Percentiles rank a stretch among this genome's conserved stretches.
phyloP scores from a whole-genome alignment of 2,797 vertebrate species.

The Etheostoma nigrum region DNA sequence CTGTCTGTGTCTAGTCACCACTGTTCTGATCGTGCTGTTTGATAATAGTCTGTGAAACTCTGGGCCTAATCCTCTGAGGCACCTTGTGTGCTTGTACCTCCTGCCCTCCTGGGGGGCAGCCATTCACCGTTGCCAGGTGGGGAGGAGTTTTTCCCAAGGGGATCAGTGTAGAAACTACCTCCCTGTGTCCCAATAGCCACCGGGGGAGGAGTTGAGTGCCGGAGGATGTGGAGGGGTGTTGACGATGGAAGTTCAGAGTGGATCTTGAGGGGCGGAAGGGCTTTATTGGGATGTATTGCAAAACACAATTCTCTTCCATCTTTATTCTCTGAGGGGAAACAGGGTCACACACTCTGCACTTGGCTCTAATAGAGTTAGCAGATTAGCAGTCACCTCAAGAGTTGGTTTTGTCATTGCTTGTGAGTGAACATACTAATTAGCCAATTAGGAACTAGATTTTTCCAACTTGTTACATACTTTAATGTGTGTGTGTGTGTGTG shows the following conservation, averaged over 20 bases:
- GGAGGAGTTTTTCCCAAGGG: conserved; percentile 76
- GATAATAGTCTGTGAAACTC: conserved; percentile 71
- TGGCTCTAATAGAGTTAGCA: conserved; percentile 55
- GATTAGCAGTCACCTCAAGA: conserved; percentile 52
- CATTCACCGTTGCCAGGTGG: conserved; percentile 70
- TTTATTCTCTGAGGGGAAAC: conserved; percentile 47
- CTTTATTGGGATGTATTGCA: conserved; percentile 66
- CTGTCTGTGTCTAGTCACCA: conserved; percentile 51
- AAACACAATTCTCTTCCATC: conserved; percentile 48
- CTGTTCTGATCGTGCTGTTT: conserved; percentile 71
- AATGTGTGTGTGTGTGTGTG: neutral
- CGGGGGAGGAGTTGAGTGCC: conserved; percentile 45
- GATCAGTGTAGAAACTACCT: conserved; percentile 43
- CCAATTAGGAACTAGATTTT: conserved; percentile 50
- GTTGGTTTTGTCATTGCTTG: conserved; percentile 26
- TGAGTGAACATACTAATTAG: conserved; percentile 48
- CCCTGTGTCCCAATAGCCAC: conserved; percentile 36
- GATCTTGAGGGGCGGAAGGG: conserved; percentile 49
- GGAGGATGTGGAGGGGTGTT: conserved; percentile 44
- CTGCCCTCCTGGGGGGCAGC: conserved; percentile 59
- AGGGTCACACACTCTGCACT: conserved; percentile 42
- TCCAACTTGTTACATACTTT: conserved; percentile 38
- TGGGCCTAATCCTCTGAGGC: conserved; percentile 59
- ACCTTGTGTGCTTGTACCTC: conserved; percentile 51
- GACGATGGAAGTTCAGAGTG: conserved; percentile 45